These are phyloP conservation scores for Ruditapes philippinarum DNA, from an alignment of 1,140 invertebrate species.

Conservation along the genomic window DNA sequence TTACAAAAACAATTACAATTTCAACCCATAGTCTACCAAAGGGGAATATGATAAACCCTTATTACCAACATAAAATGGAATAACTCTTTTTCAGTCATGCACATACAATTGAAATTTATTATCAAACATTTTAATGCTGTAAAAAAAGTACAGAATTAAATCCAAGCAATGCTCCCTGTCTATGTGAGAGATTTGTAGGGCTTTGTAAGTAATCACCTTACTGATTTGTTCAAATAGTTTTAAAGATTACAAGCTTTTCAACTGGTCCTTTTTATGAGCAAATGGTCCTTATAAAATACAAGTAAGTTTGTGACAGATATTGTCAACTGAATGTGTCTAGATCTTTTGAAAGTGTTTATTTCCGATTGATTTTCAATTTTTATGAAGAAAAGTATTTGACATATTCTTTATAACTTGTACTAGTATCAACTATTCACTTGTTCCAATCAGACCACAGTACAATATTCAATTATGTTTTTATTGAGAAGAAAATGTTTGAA, in stretches of 20 bases:
- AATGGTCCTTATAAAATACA: background rate
- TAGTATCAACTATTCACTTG: background rate
- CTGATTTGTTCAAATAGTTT: conserved; percentile 9
- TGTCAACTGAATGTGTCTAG: background rate
- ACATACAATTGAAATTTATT: background rate
- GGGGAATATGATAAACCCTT: too few relatives aligned
- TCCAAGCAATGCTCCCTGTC: background rate
- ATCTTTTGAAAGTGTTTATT: background rate
- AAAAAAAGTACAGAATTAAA: background rate
- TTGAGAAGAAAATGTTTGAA: background rate
- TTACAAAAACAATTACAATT: background rate
- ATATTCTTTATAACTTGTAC: background rate
- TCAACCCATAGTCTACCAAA: too few relatives aligned
- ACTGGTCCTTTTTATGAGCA: background rate
- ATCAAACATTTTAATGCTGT: background rate
- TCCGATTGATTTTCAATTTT: background rate
- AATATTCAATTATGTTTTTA: background rate
- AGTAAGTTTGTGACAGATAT: background rate
- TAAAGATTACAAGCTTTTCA: conserved; percentile 16
- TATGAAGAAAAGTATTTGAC: background rate
- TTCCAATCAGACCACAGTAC: background rate
- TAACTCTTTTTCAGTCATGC: background rate
- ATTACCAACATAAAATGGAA: background rate
- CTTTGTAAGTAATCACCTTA: background rate
- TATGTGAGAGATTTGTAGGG: background rate